phyloP scores from a whole-genome alignment of 2,888 invertebrate genomes.

The Leucoma salicis region DNA sequence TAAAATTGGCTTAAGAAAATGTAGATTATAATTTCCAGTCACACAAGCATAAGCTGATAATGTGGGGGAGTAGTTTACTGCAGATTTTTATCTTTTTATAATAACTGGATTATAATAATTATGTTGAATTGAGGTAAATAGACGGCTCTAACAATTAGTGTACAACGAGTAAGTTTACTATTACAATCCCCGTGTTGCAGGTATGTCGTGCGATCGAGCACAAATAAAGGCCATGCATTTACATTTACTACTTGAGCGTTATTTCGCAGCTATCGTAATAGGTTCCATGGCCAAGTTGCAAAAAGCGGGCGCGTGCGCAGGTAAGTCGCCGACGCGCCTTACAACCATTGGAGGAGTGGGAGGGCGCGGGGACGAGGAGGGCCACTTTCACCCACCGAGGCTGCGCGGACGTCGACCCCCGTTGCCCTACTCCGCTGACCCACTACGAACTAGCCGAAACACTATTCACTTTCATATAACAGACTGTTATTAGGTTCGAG shows the following conservation, averaged over 20 bases:
- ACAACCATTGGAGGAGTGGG: constrained; percentile 51
- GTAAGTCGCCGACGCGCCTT: constrained; percentile 58
- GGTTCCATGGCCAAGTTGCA: constrained; percentile 81
- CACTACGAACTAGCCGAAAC: constrained; percentile 70
- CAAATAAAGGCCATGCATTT: constrained; percentile 70
- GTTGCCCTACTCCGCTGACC: constrained; percentile 79
- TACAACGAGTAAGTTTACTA: too few relatives aligned
- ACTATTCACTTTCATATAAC: constrained; percentile 80
- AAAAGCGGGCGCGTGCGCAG: constrained; percentile 77
- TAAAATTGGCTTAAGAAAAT: background rate
- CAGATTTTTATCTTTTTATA: too few relatives aligned
- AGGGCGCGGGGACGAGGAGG: constrained; percentile 57
- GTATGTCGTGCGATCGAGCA: constrained; percentile 52
- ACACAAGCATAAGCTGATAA: too few relatives aligned
- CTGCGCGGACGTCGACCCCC: constrained; percentile 80
- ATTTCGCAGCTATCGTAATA: constrained; percentile 78
- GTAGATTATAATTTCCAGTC: too few relatives aligned
- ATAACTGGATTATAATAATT: too few relatives aligned
- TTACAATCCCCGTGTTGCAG: constrained; percentile 26
- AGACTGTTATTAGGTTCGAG: constrained; percentile 68
- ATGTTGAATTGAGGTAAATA: too few relatives aligned
- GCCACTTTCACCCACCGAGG: constrained; percentile 79
- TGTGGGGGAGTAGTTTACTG: too few relatives aligned
- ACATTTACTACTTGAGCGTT: constrained; percentile 68
- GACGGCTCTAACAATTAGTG: too few relatives aligned